Conservation (phyloP, 2,797 vertebrate genomes). For the Acanthornis magna region DNA sequence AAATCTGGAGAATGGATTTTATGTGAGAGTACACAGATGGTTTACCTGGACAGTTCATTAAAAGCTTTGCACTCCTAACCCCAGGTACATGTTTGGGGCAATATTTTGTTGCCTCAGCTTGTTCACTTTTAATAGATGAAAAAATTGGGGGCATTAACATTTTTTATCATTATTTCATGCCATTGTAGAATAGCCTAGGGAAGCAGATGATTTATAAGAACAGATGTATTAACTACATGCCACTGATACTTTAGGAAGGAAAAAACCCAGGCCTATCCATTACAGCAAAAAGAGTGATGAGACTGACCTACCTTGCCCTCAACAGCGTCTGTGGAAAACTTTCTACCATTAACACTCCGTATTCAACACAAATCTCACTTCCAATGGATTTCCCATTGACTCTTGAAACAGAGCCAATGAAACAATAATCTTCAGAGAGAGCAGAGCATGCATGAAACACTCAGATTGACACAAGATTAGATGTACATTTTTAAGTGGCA, state of each 20-base stretch:
- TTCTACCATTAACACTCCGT: neutral
- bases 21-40: neutral
- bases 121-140: neutral
- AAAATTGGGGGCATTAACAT: fast-evolving
- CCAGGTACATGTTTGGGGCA: fast-evolving
- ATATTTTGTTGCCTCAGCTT: neutral
- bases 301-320: neutral
- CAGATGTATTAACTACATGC: neutral
- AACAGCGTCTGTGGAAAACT: neutral
- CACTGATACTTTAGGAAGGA: neutral
- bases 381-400: neutral
- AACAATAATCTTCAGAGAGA: neutral
- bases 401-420: neutral
- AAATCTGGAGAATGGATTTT: neutral
- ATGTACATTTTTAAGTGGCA: neutral
- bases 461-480: neutral
- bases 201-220: neutral
- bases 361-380: neutral
- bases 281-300: neutral
- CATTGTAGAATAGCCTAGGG: neutral
- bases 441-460: neutral
- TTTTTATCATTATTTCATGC: neutral
- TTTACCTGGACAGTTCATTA: fast-evolving
- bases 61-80: neutral
- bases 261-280: neutral